Evolutionary conservation across 2,113 vertebrate species (phyloP).

Genomic region (Corynorhinus townsendii): DNA sequence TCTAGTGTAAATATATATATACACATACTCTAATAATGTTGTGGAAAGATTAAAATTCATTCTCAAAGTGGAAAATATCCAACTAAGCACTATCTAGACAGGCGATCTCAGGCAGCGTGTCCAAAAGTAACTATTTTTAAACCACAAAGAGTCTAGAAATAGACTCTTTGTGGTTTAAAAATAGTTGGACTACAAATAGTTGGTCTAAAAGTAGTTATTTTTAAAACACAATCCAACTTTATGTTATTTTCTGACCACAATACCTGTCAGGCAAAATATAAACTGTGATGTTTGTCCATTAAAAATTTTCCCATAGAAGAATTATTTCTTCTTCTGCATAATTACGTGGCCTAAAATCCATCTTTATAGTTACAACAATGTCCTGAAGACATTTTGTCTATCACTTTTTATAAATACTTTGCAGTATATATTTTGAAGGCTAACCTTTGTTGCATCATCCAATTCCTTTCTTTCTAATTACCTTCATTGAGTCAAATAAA

Average conservation of each 20-base stretch:
- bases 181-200: no score
- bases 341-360: not conserved
- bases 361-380: not conserved
- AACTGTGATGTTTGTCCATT: not conserved
- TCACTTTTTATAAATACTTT: not conserved
- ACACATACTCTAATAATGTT: not conserved
- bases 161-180: no score
- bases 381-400: not conserved
- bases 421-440: not conserved
- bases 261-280: not conserved
- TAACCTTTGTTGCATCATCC: not conserved
- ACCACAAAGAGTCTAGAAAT: not conserved
- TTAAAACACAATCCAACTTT: not conserved
- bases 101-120: not conserved
- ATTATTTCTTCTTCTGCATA: not conserved
- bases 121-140: not conserved
- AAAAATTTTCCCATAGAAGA: not conserved
- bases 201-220: not conserved
- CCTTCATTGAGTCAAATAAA: not conserved
- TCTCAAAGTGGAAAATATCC: not conserved
- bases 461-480: not conserved
- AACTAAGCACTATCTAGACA: not conserved
- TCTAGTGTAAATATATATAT: not conserved
- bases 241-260: not conserved
- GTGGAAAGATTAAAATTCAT: not conserved